These are phyloP conservation scores for Copsychus sechellarum DNA, from an alignment of 2,113 vertebrate species.

Conservation along the genomic window DNA sequence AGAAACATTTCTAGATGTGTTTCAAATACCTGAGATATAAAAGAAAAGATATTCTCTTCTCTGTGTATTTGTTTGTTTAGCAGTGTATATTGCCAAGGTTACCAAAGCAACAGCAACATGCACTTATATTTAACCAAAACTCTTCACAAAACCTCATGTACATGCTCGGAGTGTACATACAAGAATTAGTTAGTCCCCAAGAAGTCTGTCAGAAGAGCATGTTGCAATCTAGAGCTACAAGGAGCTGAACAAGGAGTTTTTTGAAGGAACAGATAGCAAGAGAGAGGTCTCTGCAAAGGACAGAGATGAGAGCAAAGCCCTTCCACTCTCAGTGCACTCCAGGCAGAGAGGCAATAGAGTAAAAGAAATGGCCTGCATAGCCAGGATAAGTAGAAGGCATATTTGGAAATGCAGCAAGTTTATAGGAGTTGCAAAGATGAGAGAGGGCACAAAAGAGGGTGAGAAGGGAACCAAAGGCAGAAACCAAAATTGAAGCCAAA, in stretches of 20 bases:
- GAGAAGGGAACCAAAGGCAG: not conserved
- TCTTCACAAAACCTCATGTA: not conserved
- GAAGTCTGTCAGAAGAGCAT: not conserved
- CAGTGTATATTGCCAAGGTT: not conserved
- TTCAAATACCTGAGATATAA: not conserved
- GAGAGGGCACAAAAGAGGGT: not conserved
- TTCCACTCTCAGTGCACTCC: not conserved
- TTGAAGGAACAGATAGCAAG: not conserved
- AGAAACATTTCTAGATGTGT: not conserved
- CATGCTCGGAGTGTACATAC: not conserved
- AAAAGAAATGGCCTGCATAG: not conserved
- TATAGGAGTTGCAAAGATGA: not conserved
- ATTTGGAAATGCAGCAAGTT: not conserved
- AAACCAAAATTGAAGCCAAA: not conserved
- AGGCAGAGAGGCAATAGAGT: not conserved
- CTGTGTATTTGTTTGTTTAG: not conserved
- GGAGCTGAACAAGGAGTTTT: not conserved
- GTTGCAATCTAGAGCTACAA: not conserved
- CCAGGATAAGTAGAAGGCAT: not conserved
- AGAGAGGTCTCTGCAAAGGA: not conserved
- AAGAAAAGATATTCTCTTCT: not conserved
- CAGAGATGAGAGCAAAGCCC: not conserved
- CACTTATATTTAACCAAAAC: not conserved
- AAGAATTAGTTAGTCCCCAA: not conserved
- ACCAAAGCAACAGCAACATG: not conserved